phyloP scores from a whole-genome alignment of 2,888 invertebrate species.

The Apantesis nais region DNA sequence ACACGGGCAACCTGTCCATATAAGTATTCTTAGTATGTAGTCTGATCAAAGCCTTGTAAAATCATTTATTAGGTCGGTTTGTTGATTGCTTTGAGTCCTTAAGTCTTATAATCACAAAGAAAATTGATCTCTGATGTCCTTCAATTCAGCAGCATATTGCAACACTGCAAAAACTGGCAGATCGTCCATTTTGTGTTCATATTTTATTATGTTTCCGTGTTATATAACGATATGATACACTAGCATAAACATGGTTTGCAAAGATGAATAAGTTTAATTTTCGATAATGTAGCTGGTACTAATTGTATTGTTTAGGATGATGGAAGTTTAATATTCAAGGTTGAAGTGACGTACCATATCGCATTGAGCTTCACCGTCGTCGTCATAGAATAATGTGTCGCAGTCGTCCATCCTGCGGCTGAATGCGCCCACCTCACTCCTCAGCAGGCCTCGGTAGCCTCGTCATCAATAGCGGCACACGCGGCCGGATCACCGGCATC shows the following conservation, averaged over 20 bases:
- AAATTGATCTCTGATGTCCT: constrained; percentile 42
- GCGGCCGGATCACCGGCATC: constrained; percentile 83
- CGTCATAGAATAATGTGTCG: constrained; percentile 82
- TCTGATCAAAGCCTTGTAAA: not conserved
- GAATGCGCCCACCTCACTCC: constrained; percentile 65
- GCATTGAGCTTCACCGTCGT: constrained; percentile 82
- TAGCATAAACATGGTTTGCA: not conserved
- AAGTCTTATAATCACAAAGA: constrained; percentile 29
- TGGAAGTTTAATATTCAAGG: constrained; percentile 53
- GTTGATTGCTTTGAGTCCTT: not conserved
- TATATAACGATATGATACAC: constrained; percentile 50
- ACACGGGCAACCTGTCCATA: not conserved
- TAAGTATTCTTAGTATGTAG: too few relatives aligned
- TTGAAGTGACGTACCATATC: constrained; percentile 77
- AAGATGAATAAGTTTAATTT: constrained; percentile 10
- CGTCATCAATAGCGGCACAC: constrained; percentile 76
- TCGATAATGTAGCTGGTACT: constrained; percentile 27
- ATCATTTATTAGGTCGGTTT: not conserved
- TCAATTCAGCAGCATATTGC: constrained; percentile 44
- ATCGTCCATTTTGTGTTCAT: constrained; percentile 64
- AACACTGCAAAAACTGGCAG: constrained; percentile 50
- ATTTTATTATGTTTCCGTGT: constrained; percentile 46
- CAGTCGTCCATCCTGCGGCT: constrained; percentile 83
- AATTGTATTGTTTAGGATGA: constrained; percentile 45
- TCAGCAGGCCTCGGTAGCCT: constrained; percentile 70